A percentile compares a stretch with the other conserved stretches of the same genome.
Evolutionary conservation across 2,888 invertebrate species (phyloP).

Genomic region (Rhogogaster chlorosoma): DNA sequence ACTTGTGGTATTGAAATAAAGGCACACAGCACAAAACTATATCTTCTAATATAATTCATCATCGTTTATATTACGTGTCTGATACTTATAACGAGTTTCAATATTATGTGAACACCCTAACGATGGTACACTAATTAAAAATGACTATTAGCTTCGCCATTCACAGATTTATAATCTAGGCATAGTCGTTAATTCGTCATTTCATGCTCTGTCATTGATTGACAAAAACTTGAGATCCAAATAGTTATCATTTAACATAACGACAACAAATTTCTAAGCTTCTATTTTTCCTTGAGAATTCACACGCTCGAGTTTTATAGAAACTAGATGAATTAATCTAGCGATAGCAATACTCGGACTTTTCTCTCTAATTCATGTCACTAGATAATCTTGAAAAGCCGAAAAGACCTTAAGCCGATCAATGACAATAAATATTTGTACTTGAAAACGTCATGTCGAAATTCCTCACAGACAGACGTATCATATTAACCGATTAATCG

Average conservation of each 20-base stretch:
- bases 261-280: not conserved
- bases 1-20: not conserved
- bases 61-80: not conserved
- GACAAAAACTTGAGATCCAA: not conserved
- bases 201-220: not conserved
- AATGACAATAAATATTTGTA: constrained; percentile 38
- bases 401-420: not conserved
- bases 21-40: not conserved
- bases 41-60: not conserved
- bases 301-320: not conserved
- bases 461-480: not conserved
- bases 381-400: not conserved
- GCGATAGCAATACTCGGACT: constrained; percentile 3
- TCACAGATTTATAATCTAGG: not conserved
- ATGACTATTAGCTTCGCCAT: not conserved
- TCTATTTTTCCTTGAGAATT: not conserved
- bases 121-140: not conserved
- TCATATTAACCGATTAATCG: not conserved
- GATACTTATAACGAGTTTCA: not conserved
- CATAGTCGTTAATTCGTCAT: not conserved
- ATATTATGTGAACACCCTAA: not conserved
- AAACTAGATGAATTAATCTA: not conserved
- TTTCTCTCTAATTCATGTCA: not conserved
- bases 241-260: not conserved
- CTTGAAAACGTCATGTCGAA: not conserved